These are phyloP conservation scores for Lydus trimaculatus DNA, from an alignment of 2,888 invertebrate species.

Conservation along the genomic window DNA sequence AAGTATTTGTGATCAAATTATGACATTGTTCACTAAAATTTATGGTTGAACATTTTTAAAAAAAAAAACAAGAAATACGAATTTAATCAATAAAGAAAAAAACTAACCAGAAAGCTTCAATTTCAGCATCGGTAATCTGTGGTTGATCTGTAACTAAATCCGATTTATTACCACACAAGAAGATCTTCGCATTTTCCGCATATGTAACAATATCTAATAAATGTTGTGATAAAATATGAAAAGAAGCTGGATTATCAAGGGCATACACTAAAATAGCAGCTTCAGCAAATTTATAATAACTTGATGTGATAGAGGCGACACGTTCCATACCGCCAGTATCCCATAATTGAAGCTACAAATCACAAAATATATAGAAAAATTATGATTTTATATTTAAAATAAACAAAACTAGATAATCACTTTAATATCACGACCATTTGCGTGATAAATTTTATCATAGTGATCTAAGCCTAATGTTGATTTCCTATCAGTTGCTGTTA, in stretches of 20 bases:
- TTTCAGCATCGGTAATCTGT: constrained; percentile 85
- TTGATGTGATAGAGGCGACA: constrained; percentile 93
- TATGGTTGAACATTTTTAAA: constrained; percentile 10
- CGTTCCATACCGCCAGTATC: constrained; percentile 98
- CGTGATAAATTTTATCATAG: constrained; percentile 80
- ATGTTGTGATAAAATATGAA: constrained; percentile 91
- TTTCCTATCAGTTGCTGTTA: constrained; percentile 81
- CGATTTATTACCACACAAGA: constrained; percentile 91
- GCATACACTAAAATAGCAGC: constrained; percentile 93
- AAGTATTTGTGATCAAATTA: constrained; percentile 85
- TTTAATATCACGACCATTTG: constrained; percentile 79
- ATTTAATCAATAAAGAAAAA: constrained; percentile 11
- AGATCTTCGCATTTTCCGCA: constrained; percentile 95
- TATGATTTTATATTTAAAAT: constrained; percentile 3
- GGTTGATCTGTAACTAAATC: constrained; percentile 75
- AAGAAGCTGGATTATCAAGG: constrained; percentile 89
- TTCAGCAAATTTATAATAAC: constrained; percentile 95
- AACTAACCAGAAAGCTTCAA: constrained; percentile 83
- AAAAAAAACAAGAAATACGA: no score
- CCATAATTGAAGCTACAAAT: constrained; percentile 85
- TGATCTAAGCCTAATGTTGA: constrained; percentile 93
- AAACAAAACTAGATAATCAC: constrained; percentile 63
- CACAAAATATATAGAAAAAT: not conserved
- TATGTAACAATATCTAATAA: constrained; percentile 92
- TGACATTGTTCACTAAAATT: constrained; percentile 86